Conservation (phyloP, 2,113 vertebrate species). For the Periophthalmus modestus region DNA sequence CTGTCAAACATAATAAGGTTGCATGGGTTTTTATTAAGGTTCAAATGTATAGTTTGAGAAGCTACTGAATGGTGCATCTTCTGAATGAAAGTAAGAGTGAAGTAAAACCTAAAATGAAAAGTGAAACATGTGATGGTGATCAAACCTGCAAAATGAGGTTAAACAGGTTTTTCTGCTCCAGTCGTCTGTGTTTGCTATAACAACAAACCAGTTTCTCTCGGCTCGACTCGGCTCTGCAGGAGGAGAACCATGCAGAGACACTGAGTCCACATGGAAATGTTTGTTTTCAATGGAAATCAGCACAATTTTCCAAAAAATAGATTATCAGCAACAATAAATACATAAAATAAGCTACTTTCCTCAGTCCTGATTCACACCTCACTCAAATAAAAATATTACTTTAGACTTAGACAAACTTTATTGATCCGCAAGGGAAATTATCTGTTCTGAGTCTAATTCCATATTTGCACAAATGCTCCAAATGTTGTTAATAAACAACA, state of each 20-base stretch:
- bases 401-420: too few species aligned
- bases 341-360: background rate
- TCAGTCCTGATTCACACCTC: background rate
- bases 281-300: background rate
- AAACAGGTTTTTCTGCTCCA: background rate
- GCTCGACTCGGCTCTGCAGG: background rate
- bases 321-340: background rate
- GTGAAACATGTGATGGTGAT: background rate
- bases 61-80: background rate
- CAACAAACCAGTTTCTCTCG: background rate
- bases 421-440: too few species aligned
- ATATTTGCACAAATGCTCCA: too few species aligned
- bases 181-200: background rate
- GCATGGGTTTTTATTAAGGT: too few species aligned
- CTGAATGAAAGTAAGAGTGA: background rate
- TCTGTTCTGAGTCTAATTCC: too few species aligned
- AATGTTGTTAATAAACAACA: too few species aligned
- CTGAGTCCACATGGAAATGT: background rate
- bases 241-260: background rate
- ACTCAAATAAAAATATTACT: too few species aligned
- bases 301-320: background rate
- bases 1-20: too few species aligned
- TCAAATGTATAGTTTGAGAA: too few species aligned
- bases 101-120: background rate
- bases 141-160: background rate